Percentiles rank a stretch among this genome's conserved stretches.
Evolutionary conservation across 2,888 invertebrate genomes (phyloP).

Genomic region (Aricia artaxerxes): DNA sequence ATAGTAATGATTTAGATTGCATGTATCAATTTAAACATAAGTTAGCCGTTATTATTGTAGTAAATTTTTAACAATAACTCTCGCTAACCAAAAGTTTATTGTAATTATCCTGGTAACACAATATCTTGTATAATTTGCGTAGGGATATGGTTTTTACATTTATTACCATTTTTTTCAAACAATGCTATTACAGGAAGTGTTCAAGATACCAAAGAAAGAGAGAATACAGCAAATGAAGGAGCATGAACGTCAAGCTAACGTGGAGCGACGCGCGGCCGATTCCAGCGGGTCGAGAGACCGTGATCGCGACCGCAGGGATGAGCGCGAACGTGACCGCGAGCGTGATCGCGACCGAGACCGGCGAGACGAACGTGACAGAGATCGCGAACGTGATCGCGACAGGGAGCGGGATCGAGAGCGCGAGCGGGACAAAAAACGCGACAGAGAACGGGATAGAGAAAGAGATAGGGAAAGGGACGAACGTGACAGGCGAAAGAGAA

Average conservation of each 20-base stretch:
- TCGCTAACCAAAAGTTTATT: no score
- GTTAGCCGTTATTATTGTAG: no score
- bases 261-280: slow-evolving; percentile 70
- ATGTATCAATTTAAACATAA: background rate
- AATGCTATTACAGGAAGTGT: slow-evolving; percentile 74
- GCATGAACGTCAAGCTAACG: slow-evolving; percentile 94
- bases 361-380: slow-evolving; percentile 52
- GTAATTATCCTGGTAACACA: background rate
- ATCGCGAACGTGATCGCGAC: slow-evolving; percentile 55
- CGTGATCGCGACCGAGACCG: slow-evolving; percentile 57
- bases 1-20: background rate
- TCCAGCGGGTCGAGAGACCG: slow-evolving; percentile 68
- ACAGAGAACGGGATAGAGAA: slow-evolving; percentile 53
- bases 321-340: slow-evolving; percentile 50
- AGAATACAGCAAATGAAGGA: slow-evolving; percentile 97
- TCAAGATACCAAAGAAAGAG: slow-evolving; percentile 96
- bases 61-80: no score
- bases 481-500: slow-evolving; percentile 67
- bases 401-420: slow-evolving; percentile 55
- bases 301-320: slow-evolving; percentile 53
- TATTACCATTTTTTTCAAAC: background rate
- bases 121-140: background rate
- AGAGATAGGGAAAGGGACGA: slow-evolving; percentile 61
- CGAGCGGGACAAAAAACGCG: slow-evolving; percentile 54
- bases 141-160: no score